Percentiles rank a stretch among this genome's conserved stretches.
Evolutionary conservation across 2,888 invertebrate genomes (phyloP).

Genomic region (Anticlea derivata): DNA sequence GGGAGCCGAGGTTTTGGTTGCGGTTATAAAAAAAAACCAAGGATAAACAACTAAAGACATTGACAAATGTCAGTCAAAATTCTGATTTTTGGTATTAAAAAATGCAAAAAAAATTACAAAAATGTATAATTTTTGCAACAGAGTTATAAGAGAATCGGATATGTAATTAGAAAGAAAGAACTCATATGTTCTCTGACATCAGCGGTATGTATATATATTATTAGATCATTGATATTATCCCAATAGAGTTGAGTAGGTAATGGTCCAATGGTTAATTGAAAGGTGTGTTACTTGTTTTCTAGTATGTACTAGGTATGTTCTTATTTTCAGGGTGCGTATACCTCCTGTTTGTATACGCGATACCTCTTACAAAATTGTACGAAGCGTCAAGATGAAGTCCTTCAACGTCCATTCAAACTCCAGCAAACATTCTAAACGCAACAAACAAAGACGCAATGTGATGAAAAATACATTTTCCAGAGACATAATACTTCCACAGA

Average conservation of each 20-base stretch:
- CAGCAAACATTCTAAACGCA: slow-evolving; percentile 21
- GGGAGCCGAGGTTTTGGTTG: no score
- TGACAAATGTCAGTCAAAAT: slow-evolving; percentile 6
- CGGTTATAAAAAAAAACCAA: no score
- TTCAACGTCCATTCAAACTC: slow-evolving; percentile 12
- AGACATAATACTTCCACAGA: slow-evolving; percentile 8
- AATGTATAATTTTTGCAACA: slow-evolving; percentile 4
- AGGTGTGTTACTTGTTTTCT: no score
- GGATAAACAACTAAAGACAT: no score
- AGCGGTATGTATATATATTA: not conserved
- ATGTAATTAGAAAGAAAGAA: slow-evolving; percentile 1
- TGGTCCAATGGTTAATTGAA: no score
- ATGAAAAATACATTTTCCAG: slow-evolving; percentile 4
- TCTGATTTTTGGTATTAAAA: not conserved
- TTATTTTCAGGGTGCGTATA: slow-evolving; percentile 14
- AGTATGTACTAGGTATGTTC: not conserved
- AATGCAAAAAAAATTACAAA: not conserved
- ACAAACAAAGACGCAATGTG: slow-evolving; percentile 17
- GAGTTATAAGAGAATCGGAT: not conserved
- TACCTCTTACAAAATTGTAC: slow-evolving; percentile 1
- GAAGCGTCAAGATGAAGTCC: slow-evolving; percentile 13
- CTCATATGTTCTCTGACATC: slow-evolving; percentile 3
- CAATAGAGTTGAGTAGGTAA: no score
- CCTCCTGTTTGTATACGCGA: slow-evolving; percentile 2
- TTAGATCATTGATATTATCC: no score